These are phyloP conservation scores for Chouioia cunea DNA, from an alignment of 2,888 invertebrate species.

Conservation along the genomic window DNA sequence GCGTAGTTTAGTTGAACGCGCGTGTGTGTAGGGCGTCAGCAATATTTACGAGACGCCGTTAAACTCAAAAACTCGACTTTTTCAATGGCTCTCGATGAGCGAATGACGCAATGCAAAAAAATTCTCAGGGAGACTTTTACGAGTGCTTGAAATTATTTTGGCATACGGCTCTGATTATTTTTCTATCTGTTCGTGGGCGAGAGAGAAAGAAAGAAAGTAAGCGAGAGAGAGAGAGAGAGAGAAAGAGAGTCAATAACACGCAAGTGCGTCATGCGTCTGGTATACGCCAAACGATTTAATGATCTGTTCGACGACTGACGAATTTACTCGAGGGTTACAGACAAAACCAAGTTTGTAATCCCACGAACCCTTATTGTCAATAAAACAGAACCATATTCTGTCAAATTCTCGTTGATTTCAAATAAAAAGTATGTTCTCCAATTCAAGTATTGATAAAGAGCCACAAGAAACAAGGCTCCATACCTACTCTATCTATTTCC, in stretches of 20 bases:
- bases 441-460: too few relatives aligned
- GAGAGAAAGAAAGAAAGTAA: too few relatives aligned
- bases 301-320: slow-evolving; percentile 5
- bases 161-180: slow-evolving; percentile 23
- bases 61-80: slow-evolving; percentile 35
- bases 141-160: slow-evolving; percentile 15
- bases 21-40: slow-evolving; percentile 6
- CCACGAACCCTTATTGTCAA: too few relatives aligned
- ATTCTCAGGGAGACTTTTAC: slow-evolving; percentile 13
- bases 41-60: slow-evolving; percentile 43
- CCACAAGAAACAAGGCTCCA: slow-evolving; percentile 39
- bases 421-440: too few relatives aligned
- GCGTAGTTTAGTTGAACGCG: not conserved
- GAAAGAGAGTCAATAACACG: slow-evolving; percentile 12
- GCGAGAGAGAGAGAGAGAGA: not conserved
- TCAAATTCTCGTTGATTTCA: not conserved
- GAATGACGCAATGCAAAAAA: slow-evolving; percentile 6
- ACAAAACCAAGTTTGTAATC: slow-evolving; percentile 12
- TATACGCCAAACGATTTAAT: not conserved
- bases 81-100: slow-evolving; percentile 4
- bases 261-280: not conserved
- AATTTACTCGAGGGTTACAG: slow-evolving; percentile 21
- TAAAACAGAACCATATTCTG: too few relatives aligned
- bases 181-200: not conserved
- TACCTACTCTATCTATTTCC: not conserved